Base-by-base conservation (phyloP, 1,140 invertebrate species). In the Drosophila lacertosa region DNA sequence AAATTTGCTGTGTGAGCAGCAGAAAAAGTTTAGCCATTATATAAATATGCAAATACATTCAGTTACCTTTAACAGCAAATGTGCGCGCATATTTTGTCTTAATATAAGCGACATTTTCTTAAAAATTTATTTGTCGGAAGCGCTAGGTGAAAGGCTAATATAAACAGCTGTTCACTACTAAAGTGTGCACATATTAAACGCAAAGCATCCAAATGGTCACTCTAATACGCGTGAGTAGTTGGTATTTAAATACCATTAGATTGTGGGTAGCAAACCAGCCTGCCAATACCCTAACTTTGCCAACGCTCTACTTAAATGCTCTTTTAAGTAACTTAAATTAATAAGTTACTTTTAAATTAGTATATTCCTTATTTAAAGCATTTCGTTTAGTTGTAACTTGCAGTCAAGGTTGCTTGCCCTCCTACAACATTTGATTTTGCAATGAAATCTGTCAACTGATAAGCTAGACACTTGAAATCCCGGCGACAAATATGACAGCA, bases 41-140 rank as follows among this genome's bases (percentile, higher is more conserved):
- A 3, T 7, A n/a, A 20, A 39, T n/a, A 18, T 3, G 2, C 15
- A 4, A 1, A 1, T 4, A 3, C 20, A 5, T 9, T 24, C 4
- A 11, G 0, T 7, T 76, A 88, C 82, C 74, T 82, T 77, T 3
- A 88, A 13, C 5, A 78, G 18, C 78, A 53, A 53, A 1, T 29
- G 58, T 0, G 67, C 20, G 2, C 63, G 64, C 2, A 88, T 10
- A 3, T 50, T 72, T 0, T 65, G 60, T 32, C 45, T 77, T 37
- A 86, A 60, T 39, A 86, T 88, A 47, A 81, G 11, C 5, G 82
- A 86, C 81, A 86, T 86, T 39, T 67, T 48, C 7, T 3, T 3
- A 2, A 35, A 13, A 6, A 58, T 26, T 26, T 26, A 5, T 24
- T 55, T 15, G 35, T 20, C 9, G 39, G 6, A 33, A 50, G 11